Evolutionary conservation across 2,797 vertebrate genomes (phyloP).

Genomic region (Atherinosoma microstoma): DNA sequence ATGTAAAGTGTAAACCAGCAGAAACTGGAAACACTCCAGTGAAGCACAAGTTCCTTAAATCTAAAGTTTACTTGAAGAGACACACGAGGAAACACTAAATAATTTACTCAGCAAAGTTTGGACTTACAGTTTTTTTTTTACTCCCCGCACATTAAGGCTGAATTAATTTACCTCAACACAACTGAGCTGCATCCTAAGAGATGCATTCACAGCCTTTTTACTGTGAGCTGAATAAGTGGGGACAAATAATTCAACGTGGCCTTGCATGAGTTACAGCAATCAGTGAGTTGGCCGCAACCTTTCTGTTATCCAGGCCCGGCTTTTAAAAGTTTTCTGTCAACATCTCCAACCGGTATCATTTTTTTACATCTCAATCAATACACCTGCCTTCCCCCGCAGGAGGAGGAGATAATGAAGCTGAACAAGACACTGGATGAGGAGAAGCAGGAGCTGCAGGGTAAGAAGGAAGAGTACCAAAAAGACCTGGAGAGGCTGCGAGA

Average conservation of each 20-base stretch:
- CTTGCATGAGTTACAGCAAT: not conserved
- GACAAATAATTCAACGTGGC: not conserved
- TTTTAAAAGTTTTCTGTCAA: not conserved
- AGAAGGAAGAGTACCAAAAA: slow-evolving; percentile 88
- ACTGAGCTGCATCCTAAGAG: not conserved
- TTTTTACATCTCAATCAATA: slow-evolving; percentile 38
- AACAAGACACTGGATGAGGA: slow-evolving; percentile 84
- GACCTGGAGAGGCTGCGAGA: slow-evolving; percentile 90
- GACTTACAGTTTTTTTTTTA: not conserved
- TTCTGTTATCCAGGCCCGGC: too few species aligned
- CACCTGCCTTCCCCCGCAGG: slow-evolving; percentile 67
- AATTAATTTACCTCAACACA: not conserved
- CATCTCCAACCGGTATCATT: not conserved
- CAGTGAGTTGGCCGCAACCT: not conserved
- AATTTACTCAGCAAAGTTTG: not conserved
- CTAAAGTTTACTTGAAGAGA: not conserved
- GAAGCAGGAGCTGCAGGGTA: slow-evolving; percentile 83
- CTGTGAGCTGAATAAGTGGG: not conserved
- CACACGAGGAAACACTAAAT: not conserved
- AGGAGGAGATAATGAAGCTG: slow-evolving; percentile 82
- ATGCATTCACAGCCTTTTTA: not conserved
- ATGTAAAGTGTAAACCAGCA: not conserved
- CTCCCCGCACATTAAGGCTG: slow-evolving; percentile 1
- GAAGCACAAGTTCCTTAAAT: not conserved
- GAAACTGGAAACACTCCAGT: slow-evolving; percentile 1